phyloP scores from a whole-genome alignment of 2,113 vertebrate species.

The Saimiri boliviensis region DNA sequence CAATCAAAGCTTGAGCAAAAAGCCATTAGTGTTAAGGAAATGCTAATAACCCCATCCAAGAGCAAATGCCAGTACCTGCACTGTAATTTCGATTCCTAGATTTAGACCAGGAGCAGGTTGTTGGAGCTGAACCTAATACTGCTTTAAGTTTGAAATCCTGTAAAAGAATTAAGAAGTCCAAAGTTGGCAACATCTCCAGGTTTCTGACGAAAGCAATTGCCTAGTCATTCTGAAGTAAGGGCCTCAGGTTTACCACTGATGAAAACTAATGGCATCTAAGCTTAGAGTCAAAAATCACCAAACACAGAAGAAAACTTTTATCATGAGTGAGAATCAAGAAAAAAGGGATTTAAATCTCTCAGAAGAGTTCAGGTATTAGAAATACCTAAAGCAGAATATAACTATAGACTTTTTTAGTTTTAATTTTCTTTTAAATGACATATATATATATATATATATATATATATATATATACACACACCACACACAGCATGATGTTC shows the following conservation, averaged over 20 bases:
- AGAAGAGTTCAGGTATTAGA: not conserved
- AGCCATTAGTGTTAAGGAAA: not conserved
- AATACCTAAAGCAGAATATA: not conserved
- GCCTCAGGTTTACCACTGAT: not conserved
- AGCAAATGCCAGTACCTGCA: not conserved
- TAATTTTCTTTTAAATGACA: not conserved
- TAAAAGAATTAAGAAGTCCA: not conserved
- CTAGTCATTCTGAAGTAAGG: not conserved
- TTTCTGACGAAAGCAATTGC: not conserved
- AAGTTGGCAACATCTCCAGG: not conserved
- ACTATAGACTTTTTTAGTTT: not conserved
- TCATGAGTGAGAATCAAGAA: not conserved
- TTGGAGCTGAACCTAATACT: not conserved
- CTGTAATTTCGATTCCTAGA: not conserved
- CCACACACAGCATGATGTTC: not conserved
- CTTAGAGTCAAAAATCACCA: not conserved
- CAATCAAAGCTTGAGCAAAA: not conserved
- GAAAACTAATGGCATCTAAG: not conserved
- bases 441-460: not conserved
- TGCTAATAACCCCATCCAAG: not conserved
- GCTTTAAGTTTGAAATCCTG: not conserved
- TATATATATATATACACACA: not conserved
- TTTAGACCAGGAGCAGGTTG: not conserved
- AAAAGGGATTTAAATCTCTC: not conserved
- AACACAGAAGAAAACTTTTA: not conserved